Conservation (phyloP, 2,888 invertebrate genomes). For the Lapara coniferarum region DNA sequence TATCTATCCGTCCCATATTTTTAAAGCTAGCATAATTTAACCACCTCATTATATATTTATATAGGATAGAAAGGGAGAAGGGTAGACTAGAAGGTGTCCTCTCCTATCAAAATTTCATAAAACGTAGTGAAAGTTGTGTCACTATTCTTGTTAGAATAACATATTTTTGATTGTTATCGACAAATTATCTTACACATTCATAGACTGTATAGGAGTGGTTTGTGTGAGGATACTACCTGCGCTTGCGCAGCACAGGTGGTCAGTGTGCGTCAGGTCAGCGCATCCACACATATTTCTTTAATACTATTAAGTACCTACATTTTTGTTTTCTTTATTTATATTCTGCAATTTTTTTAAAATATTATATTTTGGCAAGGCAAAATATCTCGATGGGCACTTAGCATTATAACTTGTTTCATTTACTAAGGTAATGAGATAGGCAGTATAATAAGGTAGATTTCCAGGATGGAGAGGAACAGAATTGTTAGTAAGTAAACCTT, state of each 20-base stretch:
- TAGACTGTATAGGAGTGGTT: not conserved
- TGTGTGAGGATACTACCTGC: not conserved
- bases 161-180: constrained; percentile 20
- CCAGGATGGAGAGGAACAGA: too few species aligned
- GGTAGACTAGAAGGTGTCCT: not conserved
- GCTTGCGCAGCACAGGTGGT: not conserved
- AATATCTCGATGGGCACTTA: too few species aligned
- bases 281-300: not conserved
- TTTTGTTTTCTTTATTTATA: not conserved
- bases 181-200: not conserved
- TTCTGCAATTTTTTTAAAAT: not conserved
- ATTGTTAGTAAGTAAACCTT: too few species aligned
- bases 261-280: not conserved
- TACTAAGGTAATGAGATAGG: too few species aligned
- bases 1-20: too few species aligned
- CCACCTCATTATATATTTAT: too few species aligned
- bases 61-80: not conserved
- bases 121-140: not conserved
- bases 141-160: not conserved
- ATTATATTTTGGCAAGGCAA: too few species aligned
- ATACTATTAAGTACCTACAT: not conserved
- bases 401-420: too few species aligned
- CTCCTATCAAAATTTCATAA: not conserved
- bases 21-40: too few species aligned
- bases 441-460: too few species aligned